Base-by-base conservation (phyloP, 2,113 vertebrate genomes). In the Poicephalus meyeri region DNA sequence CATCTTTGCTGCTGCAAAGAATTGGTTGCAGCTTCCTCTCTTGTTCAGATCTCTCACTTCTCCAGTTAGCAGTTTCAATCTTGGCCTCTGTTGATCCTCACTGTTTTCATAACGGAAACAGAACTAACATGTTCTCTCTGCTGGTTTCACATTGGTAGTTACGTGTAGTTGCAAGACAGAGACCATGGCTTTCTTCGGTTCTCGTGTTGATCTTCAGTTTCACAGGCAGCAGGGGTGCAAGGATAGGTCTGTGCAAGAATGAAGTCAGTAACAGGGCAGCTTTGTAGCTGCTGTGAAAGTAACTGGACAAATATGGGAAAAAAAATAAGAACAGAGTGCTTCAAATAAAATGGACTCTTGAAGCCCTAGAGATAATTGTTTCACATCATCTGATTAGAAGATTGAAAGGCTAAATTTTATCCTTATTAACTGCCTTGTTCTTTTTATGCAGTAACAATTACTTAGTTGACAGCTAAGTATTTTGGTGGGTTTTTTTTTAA, bases 71-170 rank as follows among this genome's bases (percentile, higher is more conserved):
- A 47, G 28, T 83, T 86, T 92, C 31, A 25, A 0, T 88, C 25
- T 56, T 66, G 46, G 4, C 83, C 5, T 61, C 28, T 83, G 28
- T 26, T 20, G 33, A 13, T 78, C 26, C 41, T 68, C 29, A 29
- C 7, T 20, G 53, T 64, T 81, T 86, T 88, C 9, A 0, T 72
- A 68, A n/a, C 0, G 0, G 52, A 58, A 80, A 7, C 26, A 76
- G 46, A 85, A 85, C 42, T 52, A 35, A 86, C 44, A 44, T 55
- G 31, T 74, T 64, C 44, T 49, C 13, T 94, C 42, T 89, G 39
- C 41, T 1, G 1, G 11, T 60, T 84, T 92, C 56, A 28, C 16
- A 3, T 37, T 26, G n/a, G 7, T 60, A 41, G 35, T 72, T 89
- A 31, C 1, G 3, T 28, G 33, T 2, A n/a, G 14, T 11, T 60